Evolutionary conservation across 2,797 vertebrate species (phyloP), one percentile per base, ranked within the genome.

Genomic region (Thamnophis elegans): DNA sequence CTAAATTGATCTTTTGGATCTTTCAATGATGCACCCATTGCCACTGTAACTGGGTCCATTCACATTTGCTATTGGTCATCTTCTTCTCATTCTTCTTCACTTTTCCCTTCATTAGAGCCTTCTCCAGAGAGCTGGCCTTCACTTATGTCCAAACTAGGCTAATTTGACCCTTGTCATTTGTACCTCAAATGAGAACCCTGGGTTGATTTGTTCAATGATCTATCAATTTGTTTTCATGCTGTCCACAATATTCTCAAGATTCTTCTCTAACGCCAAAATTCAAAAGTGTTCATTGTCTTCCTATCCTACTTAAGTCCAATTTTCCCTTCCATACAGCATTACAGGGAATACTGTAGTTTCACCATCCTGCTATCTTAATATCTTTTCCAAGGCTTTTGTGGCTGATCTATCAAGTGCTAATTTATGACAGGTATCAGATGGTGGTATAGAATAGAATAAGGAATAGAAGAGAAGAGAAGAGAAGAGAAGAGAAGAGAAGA

Each of bases 401-500:
- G 7, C 68, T 73, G 8, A 20, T 73, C 68, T 20, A 20, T 36
- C 68, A 36, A 73, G 16, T 73, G 32, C 32, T 73, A 73, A 9
- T 73, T 16, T 73, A 8, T 36, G 16, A 26, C 8, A 0, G 9
- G 59, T 1, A 11, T 60, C 25, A 25, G 1, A 20, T 20, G 56
- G 56, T 58, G 56, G 56, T 1, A 2, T 20, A 18, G 56, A 0
- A 7, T 14, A 0, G 58, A 6, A 2, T 6, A 2, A 5, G 1
- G 56, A 0, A 2, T 6, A 1, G 56, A 0, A 22, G 22, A 20
- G 56, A 2, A 7, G 10, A 4, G 55, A 16, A 4, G 16, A 22
- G 58, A 10, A 28, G 2, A 1, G 60, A 1, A 28, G 0, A 11
- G 60, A 13, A 12, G 2, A 1, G 26, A 13, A 12, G 2, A 11